phyloP scores from a whole-genome alignment of 2,797 vertebrate species.

The Molossus alvarezi region DNA sequence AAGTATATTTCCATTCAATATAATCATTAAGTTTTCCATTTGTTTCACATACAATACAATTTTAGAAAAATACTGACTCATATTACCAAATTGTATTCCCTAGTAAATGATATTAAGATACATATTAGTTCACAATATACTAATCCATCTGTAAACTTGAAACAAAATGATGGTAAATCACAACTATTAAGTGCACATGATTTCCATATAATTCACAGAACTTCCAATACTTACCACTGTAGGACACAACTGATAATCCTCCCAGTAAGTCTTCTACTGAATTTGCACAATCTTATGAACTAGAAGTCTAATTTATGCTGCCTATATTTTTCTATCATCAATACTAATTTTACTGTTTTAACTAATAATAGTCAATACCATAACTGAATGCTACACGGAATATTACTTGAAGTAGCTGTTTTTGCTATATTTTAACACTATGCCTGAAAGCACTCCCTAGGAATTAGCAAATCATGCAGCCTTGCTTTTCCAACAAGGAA shows the following conservation, averaged over 20 bases:
- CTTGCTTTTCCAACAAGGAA: constrained; percentile 68
- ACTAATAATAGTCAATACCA: neutral
- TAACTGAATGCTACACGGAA: constrained; percentile 44
- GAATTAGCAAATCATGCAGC: constrained; percentile 70
- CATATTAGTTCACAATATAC: neutral
- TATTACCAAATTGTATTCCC: neutral
- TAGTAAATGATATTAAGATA: constrained; percentile 56
- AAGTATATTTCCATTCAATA: constrained; percentile 44
- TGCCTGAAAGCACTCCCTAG: constrained; percentile 36
- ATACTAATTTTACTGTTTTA: constrained; percentile 71
- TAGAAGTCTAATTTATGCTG: neutral
- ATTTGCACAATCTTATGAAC: neutral
- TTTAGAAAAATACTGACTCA: neutral
- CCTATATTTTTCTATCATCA: constrained; percentile 65
- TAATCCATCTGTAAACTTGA: constrained; percentile 32
- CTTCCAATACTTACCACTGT: neutral
- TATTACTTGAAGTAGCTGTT: constrained; percentile 58
- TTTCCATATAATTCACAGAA: constrained; percentile 28
- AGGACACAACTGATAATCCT: neutral
- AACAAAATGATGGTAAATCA: constrained; percentile 32
- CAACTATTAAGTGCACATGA: neutral
- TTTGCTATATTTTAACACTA: constrained; percentile 50
- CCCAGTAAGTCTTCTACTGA: constrained; percentile 40
- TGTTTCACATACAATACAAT: constrained; percentile 13
- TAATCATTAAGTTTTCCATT: constrained; percentile 27